Evolutionary conservation across 2,888 invertebrate species (phyloP).

Genomic region (Petrophora chlorosata): DNA sequence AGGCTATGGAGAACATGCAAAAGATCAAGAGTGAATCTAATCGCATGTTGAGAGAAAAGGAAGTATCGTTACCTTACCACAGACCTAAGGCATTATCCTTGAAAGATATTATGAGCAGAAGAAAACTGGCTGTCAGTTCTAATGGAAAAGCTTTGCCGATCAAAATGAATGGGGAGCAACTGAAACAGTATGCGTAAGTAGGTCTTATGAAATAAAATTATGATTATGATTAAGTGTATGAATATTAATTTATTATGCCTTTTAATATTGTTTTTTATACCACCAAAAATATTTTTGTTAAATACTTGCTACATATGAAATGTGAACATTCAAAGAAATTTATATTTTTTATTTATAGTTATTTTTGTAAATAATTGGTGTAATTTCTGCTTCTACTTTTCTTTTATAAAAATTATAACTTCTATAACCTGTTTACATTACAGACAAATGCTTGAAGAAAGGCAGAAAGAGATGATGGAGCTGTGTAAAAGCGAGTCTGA

Average conservation of each 20-base stretch:
- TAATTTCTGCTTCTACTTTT: too few relatives aligned
- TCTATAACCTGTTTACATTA: not conserved
- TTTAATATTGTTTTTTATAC: too few relatives aligned
- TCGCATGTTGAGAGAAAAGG: constrained; percentile 89
- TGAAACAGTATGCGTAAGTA: constrained; percentile 86
- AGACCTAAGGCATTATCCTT: constrained; percentile 91
- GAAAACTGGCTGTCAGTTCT: constrained; percentile 60
- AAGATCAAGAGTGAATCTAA: constrained; percentile 94
- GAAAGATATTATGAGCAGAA: constrained; percentile 88
- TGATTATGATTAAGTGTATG: too few relatives aligned
- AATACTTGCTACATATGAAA: too few relatives aligned
- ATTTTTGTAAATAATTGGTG: too few relatives aligned
- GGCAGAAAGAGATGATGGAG: constrained; percentile 89
- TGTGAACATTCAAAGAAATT: not conserved
- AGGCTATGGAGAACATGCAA: constrained; percentile 87
- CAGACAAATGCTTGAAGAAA: constrained; percentile 87
- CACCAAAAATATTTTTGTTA: not conserved
- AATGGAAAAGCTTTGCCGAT: constrained; percentile 74
- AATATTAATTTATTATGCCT: too few relatives aligned
- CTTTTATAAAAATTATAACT: not conserved
- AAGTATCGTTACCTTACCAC: constrained; percentile 93
- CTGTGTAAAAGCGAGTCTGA: constrained; percentile 88
- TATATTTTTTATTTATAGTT: too few relatives aligned
- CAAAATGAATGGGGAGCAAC: constrained; percentile 87
- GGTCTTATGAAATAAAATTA: too few relatives aligned